Conservation (phyloP, 2,888 invertebrate genomes). For the Trissonchulus sp. region DNA sequence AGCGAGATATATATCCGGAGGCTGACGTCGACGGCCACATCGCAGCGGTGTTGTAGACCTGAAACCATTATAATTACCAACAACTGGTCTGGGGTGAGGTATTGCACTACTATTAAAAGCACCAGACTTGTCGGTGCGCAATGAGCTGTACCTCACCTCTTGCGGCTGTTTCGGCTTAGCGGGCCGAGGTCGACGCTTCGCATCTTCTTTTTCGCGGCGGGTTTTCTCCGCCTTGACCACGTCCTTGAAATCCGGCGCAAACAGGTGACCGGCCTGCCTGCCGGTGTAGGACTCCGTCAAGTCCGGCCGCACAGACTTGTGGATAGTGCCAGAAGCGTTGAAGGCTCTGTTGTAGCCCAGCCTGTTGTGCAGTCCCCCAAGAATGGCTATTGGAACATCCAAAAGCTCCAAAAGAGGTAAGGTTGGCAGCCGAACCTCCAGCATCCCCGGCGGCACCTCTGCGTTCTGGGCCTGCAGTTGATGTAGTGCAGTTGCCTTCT, state of each 20-base stretch:
- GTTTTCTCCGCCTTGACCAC: neutral
- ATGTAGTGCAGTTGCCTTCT: neutral
- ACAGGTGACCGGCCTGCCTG: neutral
- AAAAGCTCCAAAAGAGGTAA: neutral
- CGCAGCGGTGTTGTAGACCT: no score
- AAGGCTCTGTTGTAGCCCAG: neutral
- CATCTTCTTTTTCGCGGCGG: neutral
- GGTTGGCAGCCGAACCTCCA: neutral
- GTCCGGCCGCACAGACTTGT: neutral
- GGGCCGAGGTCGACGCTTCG: constrained; percentile 1
- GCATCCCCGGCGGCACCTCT: neutral
- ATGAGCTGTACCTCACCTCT: no score
- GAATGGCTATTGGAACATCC: neutral
- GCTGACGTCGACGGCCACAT: no score
- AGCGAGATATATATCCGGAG: no score
- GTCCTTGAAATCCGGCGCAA: neutral
- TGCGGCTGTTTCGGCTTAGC: no score
- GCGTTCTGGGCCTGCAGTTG: neutral
- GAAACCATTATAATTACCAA: no score
- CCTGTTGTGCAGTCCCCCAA: neutral
- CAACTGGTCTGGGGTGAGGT: no score
- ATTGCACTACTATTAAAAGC: no score
- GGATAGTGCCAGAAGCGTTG: neutral
- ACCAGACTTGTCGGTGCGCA: no score
- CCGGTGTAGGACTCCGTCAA: neutral